Evolutionary conservation across 2,888 invertebrate species (phyloP).

Genomic region (Drosophila prolongata): DNA sequence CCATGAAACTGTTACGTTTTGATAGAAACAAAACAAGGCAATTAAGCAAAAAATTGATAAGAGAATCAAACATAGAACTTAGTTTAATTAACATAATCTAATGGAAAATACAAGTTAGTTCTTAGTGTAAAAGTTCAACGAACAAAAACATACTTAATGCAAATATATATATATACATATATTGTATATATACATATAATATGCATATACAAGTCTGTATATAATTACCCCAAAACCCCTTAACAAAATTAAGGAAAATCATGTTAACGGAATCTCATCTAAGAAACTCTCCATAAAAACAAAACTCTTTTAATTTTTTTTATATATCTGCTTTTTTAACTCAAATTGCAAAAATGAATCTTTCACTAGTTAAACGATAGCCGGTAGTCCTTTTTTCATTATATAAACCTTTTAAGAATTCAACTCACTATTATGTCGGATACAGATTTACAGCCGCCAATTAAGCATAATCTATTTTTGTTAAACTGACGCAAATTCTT

Average conservation of each 20-base stretch:
- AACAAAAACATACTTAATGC: conserved; percentile 71
- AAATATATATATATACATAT: conserved; percentile 20
- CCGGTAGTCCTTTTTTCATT: conserved; percentile 43
- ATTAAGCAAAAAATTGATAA: conserved; percentile 49
- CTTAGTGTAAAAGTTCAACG: conserved; percentile 64
- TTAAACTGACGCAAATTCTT: conserved; percentile 69
- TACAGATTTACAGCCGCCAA: conserved; percentile 40
- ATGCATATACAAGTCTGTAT: conserved; percentile 38
- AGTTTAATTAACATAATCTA: conserved; percentile 51
- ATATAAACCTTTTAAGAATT: conserved; percentile 2
- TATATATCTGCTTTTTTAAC: conserved; percentile 29
- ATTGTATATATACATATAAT: conserved; percentile 17
- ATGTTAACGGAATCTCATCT: conserved; percentile 62
- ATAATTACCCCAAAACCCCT: conserved; percentile 18
- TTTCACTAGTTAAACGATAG: conserved; percentile 54
- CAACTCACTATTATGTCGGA: conserved; percentile 43
- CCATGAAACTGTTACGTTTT: conserved; percentile 68
- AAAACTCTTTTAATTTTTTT: conserved; percentile 26
- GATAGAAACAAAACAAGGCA: conserved; percentile 49
- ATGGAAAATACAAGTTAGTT: conserved; percentile 40
- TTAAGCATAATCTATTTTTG: conserved; percentile 52
- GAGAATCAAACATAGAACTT: conserved; percentile 68
- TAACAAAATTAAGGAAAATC: conserved; percentile 24
- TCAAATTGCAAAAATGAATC: conserved; percentile 56
- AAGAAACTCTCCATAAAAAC: conserved; percentile 42